Conservation (phyloP, 1,140 invertebrate genomes). For the Oedothorax gibbosus region DNA sequence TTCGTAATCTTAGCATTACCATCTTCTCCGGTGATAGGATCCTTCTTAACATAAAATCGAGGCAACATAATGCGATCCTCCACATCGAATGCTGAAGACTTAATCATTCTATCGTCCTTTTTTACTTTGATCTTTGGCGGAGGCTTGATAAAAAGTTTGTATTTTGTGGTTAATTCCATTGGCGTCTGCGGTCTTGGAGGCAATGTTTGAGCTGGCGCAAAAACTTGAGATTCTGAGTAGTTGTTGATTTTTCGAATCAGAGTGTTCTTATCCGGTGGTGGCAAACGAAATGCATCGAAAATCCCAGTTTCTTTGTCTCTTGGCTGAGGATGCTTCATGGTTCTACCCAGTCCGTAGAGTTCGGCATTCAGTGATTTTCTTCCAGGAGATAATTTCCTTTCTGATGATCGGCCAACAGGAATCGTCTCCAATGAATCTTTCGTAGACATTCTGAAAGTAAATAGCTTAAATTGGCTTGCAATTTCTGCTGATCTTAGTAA, state of each 20-base stretch:
- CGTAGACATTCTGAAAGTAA: no score
- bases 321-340: constrained; percentile 25
- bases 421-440: no score
- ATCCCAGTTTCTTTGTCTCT: constrained; percentile 38
- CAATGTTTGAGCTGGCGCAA: background rate
- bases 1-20: background rate
- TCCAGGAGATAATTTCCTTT: constrained; percentile 28
- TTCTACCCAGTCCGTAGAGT: constrained; percentile 34
- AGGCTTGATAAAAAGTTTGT: constrained; percentile 16
- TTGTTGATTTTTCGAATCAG: constrained; percentile 20
- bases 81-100: background rate
- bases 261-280: background rate
- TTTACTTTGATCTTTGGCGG: background rate
- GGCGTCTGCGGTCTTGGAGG: constrained; percentile 10
- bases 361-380: constrained; percentile 38
- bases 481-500: no score
- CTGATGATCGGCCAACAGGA: background rate
- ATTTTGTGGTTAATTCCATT: background rate
- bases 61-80: constrained; percentile 13
- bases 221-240: constrained; percentile 21
- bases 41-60: background rate
- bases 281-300: constrained; percentile 23
- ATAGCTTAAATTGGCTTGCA: no score
- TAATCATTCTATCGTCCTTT: background rate
- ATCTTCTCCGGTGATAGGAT: constrained; percentile 31